These are phyloP conservation scores for Spheniscus mendiculus DNA, from an alignment of 2,113 vertebrate genomes.

Conservation along the genomic window DNA sequence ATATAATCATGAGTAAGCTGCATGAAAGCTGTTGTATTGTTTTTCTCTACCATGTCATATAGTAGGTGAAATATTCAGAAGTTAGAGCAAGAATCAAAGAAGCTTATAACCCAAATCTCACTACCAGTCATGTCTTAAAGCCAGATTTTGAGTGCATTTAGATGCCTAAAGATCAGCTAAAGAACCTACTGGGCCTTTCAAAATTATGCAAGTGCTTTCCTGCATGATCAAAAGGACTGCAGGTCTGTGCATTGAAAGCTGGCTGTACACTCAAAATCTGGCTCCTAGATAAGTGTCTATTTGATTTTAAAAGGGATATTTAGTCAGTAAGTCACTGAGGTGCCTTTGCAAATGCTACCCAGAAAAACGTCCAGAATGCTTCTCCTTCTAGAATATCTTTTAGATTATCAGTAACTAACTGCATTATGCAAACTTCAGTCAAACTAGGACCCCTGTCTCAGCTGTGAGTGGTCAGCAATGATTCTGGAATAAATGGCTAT, in stretches of 20 bases:
- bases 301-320: not conserved
- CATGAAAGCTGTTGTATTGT: not conserved
- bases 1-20: not conserved
- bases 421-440: not conserved
- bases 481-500: not conserved
- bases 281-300: not conserved
- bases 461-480: not conserved
- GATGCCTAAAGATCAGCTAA: not conserved
- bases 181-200: not conserved
- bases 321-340: not conserved
- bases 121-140: not conserved
- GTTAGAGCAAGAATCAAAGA: not conserved
- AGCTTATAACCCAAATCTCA: not conserved
- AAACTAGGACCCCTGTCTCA: not conserved
- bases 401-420: not conserved
- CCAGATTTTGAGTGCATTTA: not conserved
- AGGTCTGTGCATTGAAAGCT: not conserved
- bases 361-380: too few species aligned
- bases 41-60: not conserved
- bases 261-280: not conserved
- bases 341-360: not conserved
- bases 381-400: not conserved
- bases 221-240: not conserved
- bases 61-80: not conserved
- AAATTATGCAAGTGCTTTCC: not conserved